Percentiles rank a stretch among this genome's conserved stretches.
Evolutionary conservation across 2,113 vertebrate genomes (phyloP).

Genomic region (Harpagus bidentatus): DNA sequence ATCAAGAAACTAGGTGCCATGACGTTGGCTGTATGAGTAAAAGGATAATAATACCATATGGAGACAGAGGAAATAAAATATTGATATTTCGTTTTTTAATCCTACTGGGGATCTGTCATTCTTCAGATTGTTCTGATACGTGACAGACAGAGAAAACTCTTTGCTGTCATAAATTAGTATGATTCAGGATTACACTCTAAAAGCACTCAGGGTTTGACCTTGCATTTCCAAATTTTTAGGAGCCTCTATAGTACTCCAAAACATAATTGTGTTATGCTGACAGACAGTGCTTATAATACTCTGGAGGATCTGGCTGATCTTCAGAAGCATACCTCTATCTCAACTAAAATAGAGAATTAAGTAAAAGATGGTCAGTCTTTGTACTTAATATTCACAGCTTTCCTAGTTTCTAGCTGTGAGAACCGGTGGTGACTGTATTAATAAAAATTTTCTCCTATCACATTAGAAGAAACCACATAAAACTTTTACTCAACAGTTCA

Average conservation of each 20-base stretch:
- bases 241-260: slow-evolving; percentile 14
- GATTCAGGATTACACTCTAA: not conserved
- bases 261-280: slow-evolving; percentile 37
- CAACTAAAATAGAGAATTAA: slow-evolving; percentile 10
- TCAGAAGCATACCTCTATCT: not conserved
- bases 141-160: slow-evolving; percentile 5
- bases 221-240: slow-evolving; percentile 32
- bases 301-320: not conserved
- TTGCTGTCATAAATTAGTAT: slow-evolving; percentile 9
- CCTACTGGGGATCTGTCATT: not conserved
- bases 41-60: not conserved
- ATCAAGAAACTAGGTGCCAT: not conserved
- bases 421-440: not conserved
- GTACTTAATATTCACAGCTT: not conserved
- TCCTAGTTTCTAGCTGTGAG: not conserved
- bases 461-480: not conserved
- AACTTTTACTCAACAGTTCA: not conserved
- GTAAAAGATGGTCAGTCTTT: not conserved
- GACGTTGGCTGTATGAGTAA: not conserved
- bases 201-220: slow-evolving; percentile 46
- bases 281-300: slow-evolving; percentile 31
- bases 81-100: slow-evolving; percentile 40
- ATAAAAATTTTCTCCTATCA: not conserved
- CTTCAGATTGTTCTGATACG: not conserved
- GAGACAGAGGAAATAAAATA: slow-evolving; percentile 32